Evolutionary conservation across 2,888 invertebrate genomes (phyloP).

Genomic region (Sericinus montela): DNA sequence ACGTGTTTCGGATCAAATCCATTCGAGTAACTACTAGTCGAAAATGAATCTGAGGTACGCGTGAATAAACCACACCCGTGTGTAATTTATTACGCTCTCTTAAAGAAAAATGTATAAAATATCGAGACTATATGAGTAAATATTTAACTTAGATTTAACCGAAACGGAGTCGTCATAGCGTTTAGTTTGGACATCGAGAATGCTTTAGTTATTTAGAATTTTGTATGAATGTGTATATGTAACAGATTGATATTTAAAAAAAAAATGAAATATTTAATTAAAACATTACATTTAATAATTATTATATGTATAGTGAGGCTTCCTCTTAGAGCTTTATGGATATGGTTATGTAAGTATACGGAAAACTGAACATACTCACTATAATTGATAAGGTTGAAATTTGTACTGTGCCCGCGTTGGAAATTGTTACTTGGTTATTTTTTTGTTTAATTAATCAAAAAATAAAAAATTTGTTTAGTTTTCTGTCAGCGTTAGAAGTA

Average conservation of each 20-base stretch:
- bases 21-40: slow-evolving; percentile 52
- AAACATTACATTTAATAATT: slow-evolving; percentile 49
- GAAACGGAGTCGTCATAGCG: slow-evolving; percentile 34
- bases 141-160: slow-evolving; percentile 36
- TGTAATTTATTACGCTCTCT: slow-evolving; percentile 34
- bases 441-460: not conserved
- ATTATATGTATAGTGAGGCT: slow-evolving; percentile 75
- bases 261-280: slow-evolving; percentile 46
- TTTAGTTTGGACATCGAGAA: slow-evolving; percentile 62
- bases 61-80: slow-evolving; percentile 29
- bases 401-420: slow-evolving; percentile 50
- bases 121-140: slow-evolving; percentile 29
- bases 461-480: slow-evolving; percentile 22
- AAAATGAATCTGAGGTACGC: slow-evolving; percentile 58
- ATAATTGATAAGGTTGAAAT: slow-evolving; percentile 50
- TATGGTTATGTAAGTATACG: slow-evolving; percentile 72
- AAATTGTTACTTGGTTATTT: slow-evolving; percentile 20
- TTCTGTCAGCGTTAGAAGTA: slow-evolving; percentile 6
- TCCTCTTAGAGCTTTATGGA: slow-evolving; percentile 75
- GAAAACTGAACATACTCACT: slow-evolving; percentile 73
- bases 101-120: slow-evolving; percentile 36
- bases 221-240: slow-evolving; percentile 73
- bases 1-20: not conserved
- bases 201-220: slow-evolving; percentile 61
- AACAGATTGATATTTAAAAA: slow-evolving; percentile 66